Base-by-base conservation (phyloP, 2,797 vertebrate genomes). In the Cetoscarus ocellatus region DNA sequence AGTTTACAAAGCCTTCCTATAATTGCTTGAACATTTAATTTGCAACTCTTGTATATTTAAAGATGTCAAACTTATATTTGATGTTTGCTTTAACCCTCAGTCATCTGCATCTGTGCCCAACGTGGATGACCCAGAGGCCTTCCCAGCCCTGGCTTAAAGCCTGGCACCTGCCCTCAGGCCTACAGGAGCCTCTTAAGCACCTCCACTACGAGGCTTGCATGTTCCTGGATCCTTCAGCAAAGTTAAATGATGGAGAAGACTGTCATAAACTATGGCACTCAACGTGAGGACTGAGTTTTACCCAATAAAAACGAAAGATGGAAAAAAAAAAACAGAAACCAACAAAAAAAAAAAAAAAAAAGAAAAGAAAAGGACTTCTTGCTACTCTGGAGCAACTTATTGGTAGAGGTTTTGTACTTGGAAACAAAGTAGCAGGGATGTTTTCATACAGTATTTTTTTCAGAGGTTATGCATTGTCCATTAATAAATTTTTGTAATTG, bases 321-420 rank as follows among this genome's bases (percentile, higher is more conserved):
- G 85, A 78, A 90, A 91, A 90, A 91, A 90, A 93, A 50, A 49
- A 44, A 44, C 62, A 80, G 53, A 88, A 88, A 87, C 77, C 71
- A 77, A 86, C 62, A 81, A 85, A 96, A 88, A 84, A 75, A 83
- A 94, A 76, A 93, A 61, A 83, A 80, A 88, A 88, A 89, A 94
- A 96, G 94, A 93, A 96, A 97, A 96, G 94, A 93, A 96, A 97
- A 96, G 97, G 98, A 99, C 97, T 98, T 98, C 97, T 97, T 94
- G 98, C 97, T 98, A 96, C 96, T 96, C 94, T 91, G 96, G 97
- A 98, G 97, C 96, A 96, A 95, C 96, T 97, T 97, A 97, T 94
- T 96, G 97, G 96, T 98, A 97, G 97, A 98, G 97, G 97, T 99
- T 99, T 99, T 99, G 96, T 99, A 99, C 97, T 97, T 97, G 96